Conservation (phyloP, 2,888 invertebrate species). For the Ephialtes manifestator region DNA sequence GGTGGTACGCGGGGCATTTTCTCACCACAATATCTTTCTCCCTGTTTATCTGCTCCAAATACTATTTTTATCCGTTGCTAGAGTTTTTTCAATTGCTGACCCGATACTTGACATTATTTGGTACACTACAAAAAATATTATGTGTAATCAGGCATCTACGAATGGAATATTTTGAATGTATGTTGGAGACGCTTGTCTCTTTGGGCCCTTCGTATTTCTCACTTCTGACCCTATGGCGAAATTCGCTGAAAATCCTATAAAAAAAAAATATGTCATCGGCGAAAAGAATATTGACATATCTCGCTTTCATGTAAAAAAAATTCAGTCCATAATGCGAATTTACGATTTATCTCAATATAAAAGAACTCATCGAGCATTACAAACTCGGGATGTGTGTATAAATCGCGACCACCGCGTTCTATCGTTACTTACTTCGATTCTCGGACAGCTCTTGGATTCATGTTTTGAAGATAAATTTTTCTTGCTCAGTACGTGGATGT, state of each 20-base stretch:
- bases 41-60: conserved; percentile 6
- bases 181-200: not conserved
- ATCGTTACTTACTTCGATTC: too few species aligned
- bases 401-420: too few species aligned
- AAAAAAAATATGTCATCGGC: too few species aligned
- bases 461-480: too few species aligned
- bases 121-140: not conserved
- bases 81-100: not conserved
- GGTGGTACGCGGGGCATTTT: not conserved
- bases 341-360: too few species aligned
- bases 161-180: not conserved
- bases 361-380: too few species aligned
- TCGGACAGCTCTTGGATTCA: too few species aligned
- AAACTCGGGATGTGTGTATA: too few species aligned
- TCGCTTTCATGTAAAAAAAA: too few species aligned
- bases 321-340: too few species aligned
- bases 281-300: too few species aligned
- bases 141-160: not conserved
- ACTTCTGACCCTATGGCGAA: conserved; percentile 27
- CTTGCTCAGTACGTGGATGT: not conserved
- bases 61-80: not conserved
- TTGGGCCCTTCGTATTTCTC: conserved; percentile 29
- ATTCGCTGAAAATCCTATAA: too few species aligned
- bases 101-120: not conserved
- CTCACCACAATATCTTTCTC: not conserved